Evolutionary conservation across 2,113 vertebrate species (phyloP), one percentile per base, ranked within the genome.

Genomic region (Dendrocopos noguchii): DNA sequence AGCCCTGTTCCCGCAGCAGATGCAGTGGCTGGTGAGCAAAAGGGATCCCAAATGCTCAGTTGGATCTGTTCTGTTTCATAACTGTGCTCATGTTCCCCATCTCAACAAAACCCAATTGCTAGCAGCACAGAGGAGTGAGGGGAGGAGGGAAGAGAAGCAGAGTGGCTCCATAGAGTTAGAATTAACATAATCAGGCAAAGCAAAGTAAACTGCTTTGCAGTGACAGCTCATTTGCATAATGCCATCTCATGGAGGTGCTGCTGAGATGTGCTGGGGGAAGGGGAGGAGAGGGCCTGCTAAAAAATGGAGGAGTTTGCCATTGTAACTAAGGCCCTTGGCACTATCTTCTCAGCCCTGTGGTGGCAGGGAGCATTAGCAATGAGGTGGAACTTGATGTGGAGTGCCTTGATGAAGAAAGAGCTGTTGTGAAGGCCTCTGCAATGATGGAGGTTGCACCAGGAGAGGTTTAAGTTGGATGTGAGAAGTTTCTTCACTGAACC

Each of bases 161-260:
- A 94, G 90, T 25, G 88, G 88, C 85, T 94, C 57, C 71, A 1
- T 6, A 29, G 82, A 80, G 85, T 55, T 39, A 53, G 79, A 84
- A 93, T 93, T 91, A 70, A 82, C 92, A 94, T 91, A 57, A 93
- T 83, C 90, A 77, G 79, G 82, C 71, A 76, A 57, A 90, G 94
- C 85, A 31, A 36, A 73, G 85, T 61, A 24, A 91, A 85, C 60
- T 1, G 44, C 66, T 91, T 52, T 31, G 66, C 75, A 28, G 63
- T 7, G 57, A 13, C 8, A 50, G 81, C 87, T 75, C 63, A 17
- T 91, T 29, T 73, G 84, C 82, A 53, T 36, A 42, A 68, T 14
- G 53, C 59, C 82, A 2, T 74, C 85, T 80, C 90, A 16, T 3
- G 2, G 75, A 55, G 74, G 92, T 17, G 87, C 33, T 39, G 6